Conservation (phyloP, 1,140 invertebrate genomes). For the Spodoptera litura region DNA sequence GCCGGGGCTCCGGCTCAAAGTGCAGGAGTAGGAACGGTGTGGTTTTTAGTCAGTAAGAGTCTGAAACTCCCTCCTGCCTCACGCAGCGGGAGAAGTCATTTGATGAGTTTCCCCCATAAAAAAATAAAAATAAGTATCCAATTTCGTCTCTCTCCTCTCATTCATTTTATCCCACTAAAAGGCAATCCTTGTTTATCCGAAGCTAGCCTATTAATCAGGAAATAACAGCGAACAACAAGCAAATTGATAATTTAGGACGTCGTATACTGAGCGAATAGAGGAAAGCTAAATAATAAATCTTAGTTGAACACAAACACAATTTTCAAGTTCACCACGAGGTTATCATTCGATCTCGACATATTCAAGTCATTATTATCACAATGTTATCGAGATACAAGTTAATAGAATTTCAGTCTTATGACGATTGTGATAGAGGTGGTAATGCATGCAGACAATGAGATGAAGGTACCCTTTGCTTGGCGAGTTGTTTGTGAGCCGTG, state of each 20-base stretch:
- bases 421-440: conserved; percentile 25
- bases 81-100: no score
- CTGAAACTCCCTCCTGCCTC: no score
- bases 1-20: no score
- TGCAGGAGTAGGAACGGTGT: no score
- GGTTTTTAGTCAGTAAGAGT: no score
- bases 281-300: conserved; percentile 55
- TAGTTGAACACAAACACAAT: conserved; percentile 49
- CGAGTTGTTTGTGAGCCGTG: conserved; percentile 60
- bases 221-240: conserved; percentile 23
- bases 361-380: conserved; percentile 56
- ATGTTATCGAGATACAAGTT: neutral
- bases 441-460: conserved; percentile 37
- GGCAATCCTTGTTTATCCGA: conserved; percentile 4
- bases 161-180: neutral
- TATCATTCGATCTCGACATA: conserved; percentile 62
- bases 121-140: neutral
- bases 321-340: conserved; percentile 55
- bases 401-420: conserved; percentile 41
- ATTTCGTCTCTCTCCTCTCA: neutral
- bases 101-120: no score
- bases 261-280: conserved; percentile 25
- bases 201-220: conserved; percentile 20
- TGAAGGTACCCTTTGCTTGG: conserved; percentile 56
- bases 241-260: conserved; percentile 41